A percentile compares a stretch with the other conserved stretches of the same genome.
These are phyloP conservation scores for Mayetiola destructor DNA, from an alignment of 2,888 invertebrate species.

Conservation along the genomic window DNA sequence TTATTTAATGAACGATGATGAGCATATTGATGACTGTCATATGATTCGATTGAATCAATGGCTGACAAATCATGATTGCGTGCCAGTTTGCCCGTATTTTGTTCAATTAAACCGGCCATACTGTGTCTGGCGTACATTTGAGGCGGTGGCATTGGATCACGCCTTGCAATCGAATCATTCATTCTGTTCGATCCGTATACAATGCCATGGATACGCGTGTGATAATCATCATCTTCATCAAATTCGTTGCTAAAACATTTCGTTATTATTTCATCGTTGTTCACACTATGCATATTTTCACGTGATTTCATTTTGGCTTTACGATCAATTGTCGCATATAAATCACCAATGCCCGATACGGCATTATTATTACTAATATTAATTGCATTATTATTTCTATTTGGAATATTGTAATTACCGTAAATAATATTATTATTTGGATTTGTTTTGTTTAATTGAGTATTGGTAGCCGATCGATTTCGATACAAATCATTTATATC, in stretches of 20 bases:
- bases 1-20: slow-evolving; percentile 21
- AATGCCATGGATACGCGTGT: neutral
- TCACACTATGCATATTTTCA: neutral
- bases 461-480: slow-evolving; percentile 17
- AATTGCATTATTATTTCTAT: neutral
- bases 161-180: neutral
- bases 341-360: slow-evolving; percentile 24
- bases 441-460: neutral
- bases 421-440: neutral
- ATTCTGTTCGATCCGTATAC: neutral
- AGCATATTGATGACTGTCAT: slow-evolving; percentile 30
- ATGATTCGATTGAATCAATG: slow-evolving; percentile 34
- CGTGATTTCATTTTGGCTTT: slow-evolving; percentile 31
- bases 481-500: slow-evolving; percentile 35
- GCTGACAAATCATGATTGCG: slow-evolving; percentile 25
- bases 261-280: slow-evolving; percentile 22
- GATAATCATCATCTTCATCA: slow-evolving; percentile 27
- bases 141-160: slow-evolving; percentile 2
- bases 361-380: slow-evolving; percentile 18
- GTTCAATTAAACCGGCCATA: slow-evolving; percentile 1
- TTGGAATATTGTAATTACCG: slow-evolving; percentile 5
- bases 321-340: slow-evolving; percentile 36
- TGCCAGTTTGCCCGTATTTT: neutral
- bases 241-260: slow-evolving; percentile 35
- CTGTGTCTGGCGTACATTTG: neutral